These are phyloP conservation scores for Synodontis membranacea DNA, from an alignment of 2,113 vertebrate species.

Conservation along the genomic window DNA sequence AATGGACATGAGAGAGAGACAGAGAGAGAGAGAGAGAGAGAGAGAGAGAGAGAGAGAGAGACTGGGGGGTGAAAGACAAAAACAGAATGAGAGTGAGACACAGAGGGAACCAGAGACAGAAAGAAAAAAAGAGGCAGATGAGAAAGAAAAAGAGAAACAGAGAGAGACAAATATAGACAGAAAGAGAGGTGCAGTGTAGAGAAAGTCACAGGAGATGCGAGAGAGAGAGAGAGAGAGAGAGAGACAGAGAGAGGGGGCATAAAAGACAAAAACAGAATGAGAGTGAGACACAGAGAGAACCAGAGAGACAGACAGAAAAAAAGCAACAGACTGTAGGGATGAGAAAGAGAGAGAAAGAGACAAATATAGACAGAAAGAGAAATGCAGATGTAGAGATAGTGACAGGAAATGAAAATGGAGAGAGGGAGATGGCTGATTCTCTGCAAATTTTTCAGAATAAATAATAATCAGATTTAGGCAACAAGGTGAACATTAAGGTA, in stretches of 20 bases:
- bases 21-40: background rate
- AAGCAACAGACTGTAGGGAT: background rate
- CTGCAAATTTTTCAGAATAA: background rate
- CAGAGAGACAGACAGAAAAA: constrained; percentile 40
- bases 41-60: background rate
- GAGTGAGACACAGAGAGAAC: background rate
- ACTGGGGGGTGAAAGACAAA: background rate
- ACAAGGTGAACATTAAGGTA: background rate
- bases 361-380: constrained; percentile 21
- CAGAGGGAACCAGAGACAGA: constrained; percentile 26
- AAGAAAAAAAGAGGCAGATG: background rate
- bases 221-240: background rate
- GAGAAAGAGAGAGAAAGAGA: background rate
- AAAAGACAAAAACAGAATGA: background rate
- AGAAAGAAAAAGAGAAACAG: background rate
- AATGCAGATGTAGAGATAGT: constrained; percentile 46
- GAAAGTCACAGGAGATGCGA: background rate
- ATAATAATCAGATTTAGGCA: background rate
- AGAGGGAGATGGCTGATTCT: background rate
- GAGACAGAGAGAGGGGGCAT: too few species aligned
- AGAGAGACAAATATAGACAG: background rate
- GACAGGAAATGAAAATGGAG: background rate
- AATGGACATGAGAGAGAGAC: too few species aligned
- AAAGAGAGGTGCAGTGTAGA: constrained; percentile 44
- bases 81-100: background rate